These are phyloP conservation scores for Atopsyche davidsoni DNA, from an alignment of 1,140 invertebrate species.

Conservation along the genomic window DNA sequence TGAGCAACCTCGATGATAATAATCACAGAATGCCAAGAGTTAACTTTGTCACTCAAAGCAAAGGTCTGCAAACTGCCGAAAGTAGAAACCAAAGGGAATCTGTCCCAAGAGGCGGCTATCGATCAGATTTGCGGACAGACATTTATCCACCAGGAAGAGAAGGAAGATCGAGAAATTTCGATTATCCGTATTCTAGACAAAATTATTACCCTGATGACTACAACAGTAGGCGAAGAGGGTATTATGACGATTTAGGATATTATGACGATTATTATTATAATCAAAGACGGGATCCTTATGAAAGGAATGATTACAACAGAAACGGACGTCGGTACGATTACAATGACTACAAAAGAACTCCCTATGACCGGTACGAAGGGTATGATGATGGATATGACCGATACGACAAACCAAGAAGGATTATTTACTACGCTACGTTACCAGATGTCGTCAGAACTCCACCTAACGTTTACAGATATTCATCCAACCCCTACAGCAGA, in stretches of 20 bases:
- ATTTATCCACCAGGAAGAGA: constrained; percentile 43
- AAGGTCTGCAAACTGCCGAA: constrained; percentile 43
- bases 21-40: constrained; percentile 46
- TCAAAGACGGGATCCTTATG: constrained; percentile 26
- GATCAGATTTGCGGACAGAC: constrained; percentile 41
- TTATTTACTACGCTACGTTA: constrained; percentile 48
- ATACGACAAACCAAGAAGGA: constrained; percentile 45
- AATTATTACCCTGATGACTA: constrained; percentile 44
- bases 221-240: constrained; percentile 32
- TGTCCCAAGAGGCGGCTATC: constrained; percentile 29
- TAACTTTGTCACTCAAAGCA: constrained; percentile 48
- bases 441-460: constrained; percentile 46
- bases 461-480: constrained; percentile 43
- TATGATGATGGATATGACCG: constrained; percentile 37
- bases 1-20: constrained; percentile 42
- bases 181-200: constrained; percentile 42
- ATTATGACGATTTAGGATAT: constrained; percentile 40
- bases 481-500: constrained; percentile 39
- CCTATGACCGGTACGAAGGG: constrained; percentile 42
- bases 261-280: constrained; percentile 39
- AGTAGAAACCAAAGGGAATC: constrained; percentile 45
- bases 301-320: constrained; percentile 39
- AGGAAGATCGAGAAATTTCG: constrained; percentile 35
- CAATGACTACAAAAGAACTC: constrained; percentile 32
- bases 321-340: constrained; percentile 30